Evolutionary conservation across 2,888 invertebrate species (phyloP).

Genomic region (Xestia ashworthii): DNA sequence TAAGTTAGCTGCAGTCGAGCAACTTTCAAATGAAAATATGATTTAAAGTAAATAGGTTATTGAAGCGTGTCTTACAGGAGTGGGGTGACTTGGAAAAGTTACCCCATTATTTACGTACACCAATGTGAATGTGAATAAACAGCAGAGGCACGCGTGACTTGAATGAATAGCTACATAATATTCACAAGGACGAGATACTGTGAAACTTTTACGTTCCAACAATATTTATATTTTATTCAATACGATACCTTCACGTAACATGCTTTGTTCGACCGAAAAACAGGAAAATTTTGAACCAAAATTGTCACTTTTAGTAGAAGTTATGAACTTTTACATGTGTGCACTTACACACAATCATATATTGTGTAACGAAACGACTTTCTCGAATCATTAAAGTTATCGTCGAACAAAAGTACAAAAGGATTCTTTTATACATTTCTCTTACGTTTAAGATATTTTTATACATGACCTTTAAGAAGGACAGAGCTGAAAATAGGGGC

Average conservation of each 20-base stretch:
- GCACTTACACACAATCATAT: constrained; percentile 10
- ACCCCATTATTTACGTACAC: constrained; percentile 84
- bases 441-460: constrained; percentile 14
- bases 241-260: constrained; percentile 61
- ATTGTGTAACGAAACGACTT: constrained; percentile 6
- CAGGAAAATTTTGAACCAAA: constrained; percentile 25
- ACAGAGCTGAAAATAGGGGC: constrained; percentile 1
- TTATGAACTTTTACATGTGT: constrained; percentile 15
- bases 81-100: constrained; percentile 77
- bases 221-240: constrained; percentile 82
- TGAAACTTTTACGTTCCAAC: constrained; percentile 78
- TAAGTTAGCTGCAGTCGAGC: constrained; percentile 11
- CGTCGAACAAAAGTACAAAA: constrained; percentile 1
- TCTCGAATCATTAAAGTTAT: constrained; percentile 5
- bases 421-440: constrained; percentile 12
- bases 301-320: background rate
- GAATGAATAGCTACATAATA: constrained; percentile 82
- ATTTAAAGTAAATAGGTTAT: constrained; percentile 54
- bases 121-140: constrained; percentile 86
- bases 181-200: constrained; percentile 74
- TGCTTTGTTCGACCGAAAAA: constrained; percentile 53
- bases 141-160: constrained; percentile 82
- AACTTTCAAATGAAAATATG: constrained; percentile 29
- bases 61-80: constrained; percentile 63
- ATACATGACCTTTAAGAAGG: constrained; percentile 31